Conservation (phyloP, 2,888 invertebrate genomes). For the Athalia rosae region DNA sequence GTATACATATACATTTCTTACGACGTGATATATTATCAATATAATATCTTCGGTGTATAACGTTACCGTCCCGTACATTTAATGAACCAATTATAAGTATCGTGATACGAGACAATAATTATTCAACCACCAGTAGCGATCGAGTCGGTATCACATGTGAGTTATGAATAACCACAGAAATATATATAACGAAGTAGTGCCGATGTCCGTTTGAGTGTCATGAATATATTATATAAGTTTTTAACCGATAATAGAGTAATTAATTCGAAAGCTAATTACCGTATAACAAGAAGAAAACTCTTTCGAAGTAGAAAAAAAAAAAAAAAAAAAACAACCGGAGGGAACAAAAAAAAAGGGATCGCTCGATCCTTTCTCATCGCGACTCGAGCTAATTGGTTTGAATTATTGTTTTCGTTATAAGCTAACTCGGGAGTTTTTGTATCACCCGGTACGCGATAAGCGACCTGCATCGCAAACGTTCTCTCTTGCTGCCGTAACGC, state of each 20-base stretch:
- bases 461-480: conserved; percentile 12
- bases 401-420: conserved; percentile 60
- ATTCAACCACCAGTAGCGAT: conserved; percentile 44
- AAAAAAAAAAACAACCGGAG: conserved; percentile 18
- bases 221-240: conserved; percentile 38
- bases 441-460: conserved; percentile 42
- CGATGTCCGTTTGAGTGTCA: conserved; percentile 17
- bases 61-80: conserved; percentile 35
- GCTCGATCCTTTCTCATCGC: conserved; percentile 52
- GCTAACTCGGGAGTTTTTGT: conserved; percentile 33
- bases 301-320: neutral
- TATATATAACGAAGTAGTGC: conserved; percentile 36
- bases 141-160: conserved; percentile 27
- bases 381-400: conserved; percentile 67
- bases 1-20: too few relatives aligned
- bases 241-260: conserved; percentile 68
- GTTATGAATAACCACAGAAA: neutral
- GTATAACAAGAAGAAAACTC: neutral
- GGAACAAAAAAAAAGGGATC: conserved; percentile 11
- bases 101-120: too few relatives aligned
- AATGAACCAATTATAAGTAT: conserved; percentile 32
- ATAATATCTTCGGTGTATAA: too few relatives aligned
- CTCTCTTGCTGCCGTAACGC: too few relatives aligned
- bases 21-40: too few relatives aligned
- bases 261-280: conserved; percentile 69